Evolutionary conservation across 1,140 invertebrate genomes (phyloP).

Genomic region (Drosophila oshimai): DNA sequence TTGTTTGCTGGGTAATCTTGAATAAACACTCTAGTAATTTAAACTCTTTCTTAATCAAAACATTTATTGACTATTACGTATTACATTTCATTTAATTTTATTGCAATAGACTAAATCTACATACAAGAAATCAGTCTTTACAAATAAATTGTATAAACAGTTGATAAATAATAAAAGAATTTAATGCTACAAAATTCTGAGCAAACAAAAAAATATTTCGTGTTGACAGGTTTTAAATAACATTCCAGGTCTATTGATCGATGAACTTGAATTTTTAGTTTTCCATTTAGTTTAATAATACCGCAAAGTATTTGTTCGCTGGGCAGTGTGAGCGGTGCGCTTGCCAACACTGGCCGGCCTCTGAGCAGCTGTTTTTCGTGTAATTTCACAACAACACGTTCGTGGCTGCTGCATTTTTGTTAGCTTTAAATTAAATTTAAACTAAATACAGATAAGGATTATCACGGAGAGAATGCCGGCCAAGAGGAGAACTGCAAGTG

Average conservation of each 20-base stretch:
- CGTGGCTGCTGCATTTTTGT: not conserved
- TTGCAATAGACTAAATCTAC: constrained; percentile 51
- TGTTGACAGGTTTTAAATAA: constrained; percentile 21
- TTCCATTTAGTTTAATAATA: constrained; percentile 48
- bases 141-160: constrained; percentile 72
- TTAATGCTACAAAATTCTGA: constrained; percentile 56
- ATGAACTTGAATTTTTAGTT: not conserved
- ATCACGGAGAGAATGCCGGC: constrained; percentile 76
- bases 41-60: constrained; percentile 39
- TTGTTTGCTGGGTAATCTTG: not conserved
- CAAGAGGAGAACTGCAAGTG: constrained; percentile 59
- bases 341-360: constrained; percentile 45
- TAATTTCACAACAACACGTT: constrained; percentile 66
- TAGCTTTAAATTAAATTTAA: not conserved
- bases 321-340: constrained; percentile 3
- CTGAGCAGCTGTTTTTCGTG: constrained; percentile 55
- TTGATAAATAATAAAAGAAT: constrained; percentile 50
- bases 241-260: constrained; percentile 34
- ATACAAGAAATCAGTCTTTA: constrained; percentile 76
- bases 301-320: constrained; percentile 33
- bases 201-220: constrained; percentile 45
- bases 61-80: constrained; percentile 68
- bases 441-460: constrained; percentile 75
- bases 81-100: constrained; percentile 60
- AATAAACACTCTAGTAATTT: not conserved